Conservation (phyloP, 2,888 invertebrate species). For the Phortica magna region DNA sequence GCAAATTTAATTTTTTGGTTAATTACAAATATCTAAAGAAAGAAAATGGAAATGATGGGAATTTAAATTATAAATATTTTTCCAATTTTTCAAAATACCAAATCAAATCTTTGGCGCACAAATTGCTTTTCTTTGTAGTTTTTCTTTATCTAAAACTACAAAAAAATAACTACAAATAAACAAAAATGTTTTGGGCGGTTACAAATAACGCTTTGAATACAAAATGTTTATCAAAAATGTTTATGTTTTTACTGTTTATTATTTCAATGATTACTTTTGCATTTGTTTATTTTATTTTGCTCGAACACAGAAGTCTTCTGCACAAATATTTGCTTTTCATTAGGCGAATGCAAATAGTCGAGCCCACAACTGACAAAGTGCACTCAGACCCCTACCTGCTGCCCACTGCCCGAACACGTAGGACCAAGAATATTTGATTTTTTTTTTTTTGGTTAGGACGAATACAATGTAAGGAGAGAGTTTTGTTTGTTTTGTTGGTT, state of each 20-base stretch:
- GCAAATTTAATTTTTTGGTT: too few species aligned
- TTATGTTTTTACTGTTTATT: constrained; percentile 12
- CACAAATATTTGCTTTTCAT: constrained; percentile 66
- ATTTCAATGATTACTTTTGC: constrained; percentile 19
- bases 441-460: background rate
- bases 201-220: constrained; percentile 16
- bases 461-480: constrained; percentile 9
- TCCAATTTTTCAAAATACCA: too few species aligned
- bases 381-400: background rate
- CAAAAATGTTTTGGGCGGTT: background rate
- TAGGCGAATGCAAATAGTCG: constrained; percentile 58
- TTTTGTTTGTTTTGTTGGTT: constrained; percentile 33
- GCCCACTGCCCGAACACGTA: background rate
- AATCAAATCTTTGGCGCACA: too few species aligned
- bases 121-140: background rate
- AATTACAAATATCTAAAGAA: too few species aligned
- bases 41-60: too few species aligned
- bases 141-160: background rate
- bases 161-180: constrained; percentile 9
- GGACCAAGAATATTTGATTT: constrained; percentile 53
- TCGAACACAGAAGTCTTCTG: background rate
- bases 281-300: constrained; percentile 38
- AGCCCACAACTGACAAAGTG: background rate
- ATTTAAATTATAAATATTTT: too few species aligned
- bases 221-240: background rate